A percentile compares a stretch with the other conserved stretches of the same genome.
Conservation (phyloP, 2,888 invertebrate genomes). For the Ctenicera cuprea region DNA sequence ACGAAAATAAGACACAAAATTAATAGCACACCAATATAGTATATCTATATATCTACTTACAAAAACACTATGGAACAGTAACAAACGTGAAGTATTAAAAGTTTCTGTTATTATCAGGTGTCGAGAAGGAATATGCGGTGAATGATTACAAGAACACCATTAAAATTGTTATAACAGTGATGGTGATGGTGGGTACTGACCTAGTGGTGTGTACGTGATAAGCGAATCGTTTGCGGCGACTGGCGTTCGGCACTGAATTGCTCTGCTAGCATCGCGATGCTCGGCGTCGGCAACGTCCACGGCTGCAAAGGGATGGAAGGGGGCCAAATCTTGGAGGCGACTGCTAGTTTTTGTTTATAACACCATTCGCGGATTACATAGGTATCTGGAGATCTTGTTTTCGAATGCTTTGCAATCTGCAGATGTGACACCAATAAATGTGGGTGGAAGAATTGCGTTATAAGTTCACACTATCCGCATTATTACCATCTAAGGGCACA, state of each 20-base stretch:
- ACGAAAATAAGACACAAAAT: constrained; percentile 19
- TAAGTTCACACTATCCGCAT: no score
- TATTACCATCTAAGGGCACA: no score
- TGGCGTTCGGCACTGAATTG: constrained; percentile 72
- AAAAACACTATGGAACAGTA: constrained; percentile 38
- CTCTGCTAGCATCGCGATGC: constrained; percentile 62
- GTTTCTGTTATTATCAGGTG: constrained; percentile 22
- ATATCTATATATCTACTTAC: constrained; percentile 40
- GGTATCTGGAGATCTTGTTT: constrained; percentile 35
- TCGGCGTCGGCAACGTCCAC: constrained; percentile 64
- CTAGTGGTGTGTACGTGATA: constrained; percentile 66
- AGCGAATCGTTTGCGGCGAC: constrained; percentile 71
- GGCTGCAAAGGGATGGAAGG: constrained; percentile 57
- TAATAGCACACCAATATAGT: constrained; percentile 26
- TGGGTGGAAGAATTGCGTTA: constrained; percentile 8
- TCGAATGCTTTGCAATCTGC: constrained; percentile 30
- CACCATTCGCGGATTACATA: constrained; percentile 60
- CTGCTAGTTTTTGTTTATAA: constrained; percentile 61
- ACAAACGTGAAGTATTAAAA: constrained; percentile 22
- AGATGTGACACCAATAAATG: constrained; percentile 23
- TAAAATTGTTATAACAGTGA: constrained; percentile 49
- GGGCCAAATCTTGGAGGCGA: constrained; percentile 57
- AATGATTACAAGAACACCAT: constrained; percentile 21
- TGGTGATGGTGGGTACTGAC: constrained; percentile 64
- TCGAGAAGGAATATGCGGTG: constrained; percentile 8